Base-by-base conservation (phyloP, 2,888 invertebrate species). In the Rhagophthalmus giganteus region DNA sequence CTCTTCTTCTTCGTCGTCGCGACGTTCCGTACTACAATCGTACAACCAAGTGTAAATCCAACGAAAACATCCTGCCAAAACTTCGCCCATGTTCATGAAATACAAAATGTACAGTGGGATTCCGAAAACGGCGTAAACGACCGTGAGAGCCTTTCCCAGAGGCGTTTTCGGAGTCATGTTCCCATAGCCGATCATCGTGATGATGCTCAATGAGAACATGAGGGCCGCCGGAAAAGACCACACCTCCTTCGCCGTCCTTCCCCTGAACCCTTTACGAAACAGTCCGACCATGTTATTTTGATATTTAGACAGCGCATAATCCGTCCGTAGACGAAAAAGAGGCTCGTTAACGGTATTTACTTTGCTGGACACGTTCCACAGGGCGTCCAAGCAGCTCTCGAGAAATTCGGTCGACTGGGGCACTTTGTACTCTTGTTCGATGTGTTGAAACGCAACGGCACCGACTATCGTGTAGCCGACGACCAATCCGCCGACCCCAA, bases 181-280 rank as follows among this genome's bases (percentile, higher is more conserved):
- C 0, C 93, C 93, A 68, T 92, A 93, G 1, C 93, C 93, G 61
- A 93, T 91, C 93, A 93, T 93, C 2, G 93, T 92, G 67, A 93
- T 91, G 3, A 92, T 87, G 13, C 91, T 91, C 7, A 93, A 74
- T 15, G 88, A 91, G 70, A 88, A 94, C 91, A 93, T 93, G 2
- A 93, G 74, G 0, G 93, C 90, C 0, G 90, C 90, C 0, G 93
- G 90, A 64, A 91, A 91, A 0, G 88, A 86, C 93, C 93, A 94
- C 42, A 86, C 82, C 49, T 90, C 86, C 31, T 80, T 78, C 0
- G 83, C 79, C 1, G 81, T 79, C 12, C 84, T 75, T 1, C 87
- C 88, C 65, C 84, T 87, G 69, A 90, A 92, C 1, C 74, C 76
- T 5, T 82, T 81, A 38, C 84, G 84, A 41, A 87, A 81, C 1